These are phyloP conservation scores for Moxostoma hubbsi DNA, from an alignment of 2,797 vertebrate genomes.

Conservation along the genomic window DNA sequence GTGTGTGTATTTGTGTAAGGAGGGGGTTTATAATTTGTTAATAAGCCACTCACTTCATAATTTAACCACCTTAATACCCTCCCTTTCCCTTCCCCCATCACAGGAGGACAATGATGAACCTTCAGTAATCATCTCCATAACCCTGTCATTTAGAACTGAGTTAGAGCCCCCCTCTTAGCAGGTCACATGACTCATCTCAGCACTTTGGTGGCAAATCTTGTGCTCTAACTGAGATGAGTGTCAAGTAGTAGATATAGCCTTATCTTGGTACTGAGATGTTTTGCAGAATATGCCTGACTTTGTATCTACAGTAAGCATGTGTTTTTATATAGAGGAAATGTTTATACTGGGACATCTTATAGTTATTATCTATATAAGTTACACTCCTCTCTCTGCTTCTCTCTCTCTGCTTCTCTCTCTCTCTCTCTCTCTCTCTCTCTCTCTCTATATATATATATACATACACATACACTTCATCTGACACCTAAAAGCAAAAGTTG, in stretches of 20 bases:
- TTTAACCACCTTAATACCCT: conserved; percentile 40
- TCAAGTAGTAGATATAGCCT: conserved; percentile 27
- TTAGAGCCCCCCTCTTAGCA: conserved; percentile 30
- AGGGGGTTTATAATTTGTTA: conserved; percentile 54
- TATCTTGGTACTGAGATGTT: conserved; percentile 19
- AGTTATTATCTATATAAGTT: too few relatives aligned
- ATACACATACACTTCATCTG: too few relatives aligned
- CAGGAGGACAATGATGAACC: conserved; percentile 44
- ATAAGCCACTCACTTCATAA: conserved; percentile 58
- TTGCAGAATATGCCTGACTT: conserved; percentile 23
- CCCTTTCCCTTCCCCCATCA: conserved; percentile 36
- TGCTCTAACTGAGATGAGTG: conserved; percentile 57
- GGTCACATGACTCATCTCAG: conserved; percentile 55
- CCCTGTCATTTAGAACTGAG: conserved; percentile 46
- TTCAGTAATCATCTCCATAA: conserved; percentile 48
- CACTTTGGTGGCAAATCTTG: conserved; percentile 28
- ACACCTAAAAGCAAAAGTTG: background rate
- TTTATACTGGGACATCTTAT: too few relatives aligned
- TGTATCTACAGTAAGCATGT: background rate
- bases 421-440: too few relatives aligned
- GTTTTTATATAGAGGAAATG: too few relatives aligned
- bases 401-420: too few relatives aligned
- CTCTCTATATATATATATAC: background rate
- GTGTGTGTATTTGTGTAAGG: conserved; percentile 11
- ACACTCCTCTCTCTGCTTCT: too few relatives aligned